phyloP scores from a whole-genome alignment of 37 sponge, comb jelly and placozoan species.

The Tethya wilhelma region DNA sequence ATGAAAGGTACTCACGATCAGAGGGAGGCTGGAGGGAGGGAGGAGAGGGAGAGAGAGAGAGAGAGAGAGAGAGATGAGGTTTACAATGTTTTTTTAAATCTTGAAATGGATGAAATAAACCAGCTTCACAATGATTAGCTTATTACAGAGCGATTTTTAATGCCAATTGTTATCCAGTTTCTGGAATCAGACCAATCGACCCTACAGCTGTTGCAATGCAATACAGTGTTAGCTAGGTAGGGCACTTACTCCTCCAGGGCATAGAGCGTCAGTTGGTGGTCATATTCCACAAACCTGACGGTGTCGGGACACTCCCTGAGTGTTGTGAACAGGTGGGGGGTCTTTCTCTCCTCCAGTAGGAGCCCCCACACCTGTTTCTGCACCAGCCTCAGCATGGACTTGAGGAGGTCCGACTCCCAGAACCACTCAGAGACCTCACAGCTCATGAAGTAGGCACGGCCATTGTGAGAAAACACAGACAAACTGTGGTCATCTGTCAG shows the following conservation, averaged over 20 bases:
- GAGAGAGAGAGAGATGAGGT: background rate
- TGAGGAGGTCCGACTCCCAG: conserved; percentile 51
- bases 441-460: conserved; percentile 23
- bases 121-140: too few relatives aligned
- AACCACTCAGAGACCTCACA: conserved; percentile 52
- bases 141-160: too few relatives aligned
- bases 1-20: conserved; percentile 20
- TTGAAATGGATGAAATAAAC: too few relatives aligned
- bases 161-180: too few relatives aligned
- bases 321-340: conserved; percentile 17
- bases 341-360: background rate
- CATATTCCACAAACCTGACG: background rate
- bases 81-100: background rate
- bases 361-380: conserved; percentile 29
- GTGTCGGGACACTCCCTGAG: background rate
- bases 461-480: conserved; percentile 22
- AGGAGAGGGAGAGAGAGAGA: background rate
- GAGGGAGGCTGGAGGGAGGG: conserved; percentile 20
- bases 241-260: conserved; percentile 57
- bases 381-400: conserved; percentile 14
- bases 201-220: too few relatives aligned
- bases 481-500: conserved; percentile 31
- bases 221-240: too few relatives aligned
- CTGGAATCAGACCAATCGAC: too few relatives aligned
- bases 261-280: conserved; percentile 10